Conservation (phyloP, 2,797 vertebrate species). For the Harpagifer antarcticus region DNA sequence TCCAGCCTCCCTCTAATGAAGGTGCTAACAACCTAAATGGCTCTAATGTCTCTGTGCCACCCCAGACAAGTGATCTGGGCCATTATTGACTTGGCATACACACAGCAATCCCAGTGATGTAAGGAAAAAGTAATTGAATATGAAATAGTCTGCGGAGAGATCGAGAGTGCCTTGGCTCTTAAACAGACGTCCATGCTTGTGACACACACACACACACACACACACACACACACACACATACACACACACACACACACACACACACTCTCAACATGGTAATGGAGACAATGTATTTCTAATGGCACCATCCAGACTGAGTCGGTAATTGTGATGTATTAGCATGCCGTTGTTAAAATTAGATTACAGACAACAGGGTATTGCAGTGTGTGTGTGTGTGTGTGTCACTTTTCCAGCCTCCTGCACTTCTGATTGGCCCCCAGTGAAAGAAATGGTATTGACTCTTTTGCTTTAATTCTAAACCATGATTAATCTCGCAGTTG, state of each 20-base stretch:
- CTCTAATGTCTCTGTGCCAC: constrained; percentile 51
- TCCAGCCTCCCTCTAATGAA: constrained; percentile 38
- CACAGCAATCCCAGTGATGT: constrained; percentile 63
- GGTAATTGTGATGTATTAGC: constrained; percentile 81
- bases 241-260: constrained; percentile 12
- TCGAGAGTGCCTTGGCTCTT: constrained; percentile 46
- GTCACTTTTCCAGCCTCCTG: constrained; percentile 36
- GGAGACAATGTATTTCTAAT: constrained; percentile 77
- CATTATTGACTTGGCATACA: constrained; percentile 71
- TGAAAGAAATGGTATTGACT: constrained; percentile 63
- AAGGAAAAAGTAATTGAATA: constrained; percentile 73
- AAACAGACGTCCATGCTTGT: constrained; percentile 52
- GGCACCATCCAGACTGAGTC: constrained; percentile 68
- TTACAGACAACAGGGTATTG: constrained; percentile 67
- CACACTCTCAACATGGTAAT: constrained; percentile 60
- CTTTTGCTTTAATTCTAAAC: constrained; percentile 64
- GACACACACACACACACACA: constrained; percentile 16
- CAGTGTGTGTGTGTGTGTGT: constrained; percentile 25
- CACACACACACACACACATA: constrained; percentile 16
- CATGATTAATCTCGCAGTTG: constrained; percentile 64
- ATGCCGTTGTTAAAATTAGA: constrained; percentile 68
- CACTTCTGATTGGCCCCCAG: constrained; percentile 53
- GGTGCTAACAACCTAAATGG: constrained; percentile 65
- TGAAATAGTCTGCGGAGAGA: constrained; percentile 70
- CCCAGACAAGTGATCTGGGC: constrained; percentile 56